phyloP scores from a whole-genome alignment of 2,113 vertebrate species.

The Mustela nigripes region DNA sequence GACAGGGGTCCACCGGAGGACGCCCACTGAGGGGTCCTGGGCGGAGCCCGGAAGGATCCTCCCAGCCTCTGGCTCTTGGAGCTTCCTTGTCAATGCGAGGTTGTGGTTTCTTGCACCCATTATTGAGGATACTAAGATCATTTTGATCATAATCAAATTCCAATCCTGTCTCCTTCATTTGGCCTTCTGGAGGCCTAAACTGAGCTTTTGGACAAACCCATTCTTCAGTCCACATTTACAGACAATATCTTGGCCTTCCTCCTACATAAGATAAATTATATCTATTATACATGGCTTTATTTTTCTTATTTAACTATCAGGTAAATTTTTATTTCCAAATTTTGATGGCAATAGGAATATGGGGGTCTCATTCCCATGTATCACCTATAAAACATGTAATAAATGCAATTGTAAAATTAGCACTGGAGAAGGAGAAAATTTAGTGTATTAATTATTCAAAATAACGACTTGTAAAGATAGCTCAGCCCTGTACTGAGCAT shows the following conservation, averaged over 20 bases:
- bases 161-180: not conserved
- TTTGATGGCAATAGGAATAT: not conserved
- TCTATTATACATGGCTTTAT: not conserved
- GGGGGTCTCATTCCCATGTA: not conserved
- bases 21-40: not conserved
- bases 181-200: not conserved
- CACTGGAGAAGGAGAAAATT: not conserved
- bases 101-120: not conserved
- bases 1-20: not conserved
- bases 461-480: not conserved
- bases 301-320: not conserved
- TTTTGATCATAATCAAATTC: not conserved
- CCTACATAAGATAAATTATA: not conserved
- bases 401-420: conserved; percentile 35
- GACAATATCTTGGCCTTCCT: not conserved
- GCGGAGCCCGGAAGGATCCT: not conserved
- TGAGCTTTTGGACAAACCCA: not conserved
- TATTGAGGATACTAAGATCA: not conserved
- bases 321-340: conserved; percentile 40
- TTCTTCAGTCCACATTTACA: not conserved
- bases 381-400: not conserved
- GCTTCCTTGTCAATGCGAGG: not conserved
- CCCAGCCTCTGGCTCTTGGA: not conserved
- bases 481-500: not conserved
- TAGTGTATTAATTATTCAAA: conserved; percentile 41